Evolutionary conservation across 2,888 invertebrate genomes (phyloP), one percentile per base, ranked within the genome.

Genomic region (Syrista parreyssii): DNA sequence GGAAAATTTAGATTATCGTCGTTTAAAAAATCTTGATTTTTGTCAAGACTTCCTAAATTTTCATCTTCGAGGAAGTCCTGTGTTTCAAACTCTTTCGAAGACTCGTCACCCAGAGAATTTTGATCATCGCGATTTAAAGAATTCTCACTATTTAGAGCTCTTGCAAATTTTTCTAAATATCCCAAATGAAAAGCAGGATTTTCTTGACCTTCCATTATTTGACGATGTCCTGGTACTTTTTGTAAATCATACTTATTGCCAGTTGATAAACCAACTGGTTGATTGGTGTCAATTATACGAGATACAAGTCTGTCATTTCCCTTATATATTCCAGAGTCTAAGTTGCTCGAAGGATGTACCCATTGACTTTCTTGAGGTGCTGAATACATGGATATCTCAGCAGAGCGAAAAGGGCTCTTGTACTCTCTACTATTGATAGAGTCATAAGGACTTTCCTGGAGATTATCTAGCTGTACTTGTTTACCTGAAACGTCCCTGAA

Each of bases 161-260:
- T 82, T 15, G 83, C 82, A 68, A 80, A 82, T 76, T 79, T 79
- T 35, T 83, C 81, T 55, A 83, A 73, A 79, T 83, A 83, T 11
- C 75, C 75, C 9, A 83, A 75, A 15, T 79, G 75, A 76, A 80
- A 79, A 35, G 77, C 77, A 35, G 74, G 33, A 68, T 81, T 76
- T 75, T 76, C 69, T 71, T 30, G 71, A 12, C 15, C 12, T 71
- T 71, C 71, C 55, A 55, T 55, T 55, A 55, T 55, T 23, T 55
- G 55, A 55, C 55, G 55, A 55, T 55, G 9, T 9, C 23, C 2
- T 55, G 55, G 55, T 23, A 55, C 55, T 55, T 55, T 55, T 23
- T 55, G 55, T 55, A 55, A 55, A 55, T 55, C 55, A 55, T 55
- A 55, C 55, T 55, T 55, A 23, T 55, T 55, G 23, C 9, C 55